Evolutionary conservation across 2,113 vertebrate genomes (phyloP).

Genomic region (Menidia beryllina): DNA sequence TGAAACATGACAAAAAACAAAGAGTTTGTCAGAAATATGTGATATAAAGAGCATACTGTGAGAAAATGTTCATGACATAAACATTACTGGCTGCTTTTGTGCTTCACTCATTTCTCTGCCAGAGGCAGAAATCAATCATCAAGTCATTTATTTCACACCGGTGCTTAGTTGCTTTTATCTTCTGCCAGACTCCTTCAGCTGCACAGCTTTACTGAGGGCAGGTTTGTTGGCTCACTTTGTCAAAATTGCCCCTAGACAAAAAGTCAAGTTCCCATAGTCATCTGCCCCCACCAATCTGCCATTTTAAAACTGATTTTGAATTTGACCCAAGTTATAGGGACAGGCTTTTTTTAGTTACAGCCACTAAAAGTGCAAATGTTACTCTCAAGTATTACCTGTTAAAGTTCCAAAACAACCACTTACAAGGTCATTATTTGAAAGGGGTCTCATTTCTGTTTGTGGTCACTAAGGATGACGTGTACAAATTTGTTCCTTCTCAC

Average conservation of each 20-base stretch:
- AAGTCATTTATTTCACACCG: conserved; percentile 66
- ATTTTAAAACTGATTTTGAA: conserved; percentile 22
- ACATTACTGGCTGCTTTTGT: conserved; percentile 59
- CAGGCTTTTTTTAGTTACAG: background rate
- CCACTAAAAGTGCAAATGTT: too few species aligned
- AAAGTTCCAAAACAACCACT: too few species aligned
- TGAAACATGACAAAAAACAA: conserved; percentile 26
- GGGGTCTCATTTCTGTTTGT: background rate
- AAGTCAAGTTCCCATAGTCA: conserved; percentile 53
- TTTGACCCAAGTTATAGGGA: conserved; percentile 8
- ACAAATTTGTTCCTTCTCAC: background rate
- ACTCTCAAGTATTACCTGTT: too few species aligned
- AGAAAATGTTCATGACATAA: conserved; percentile 70
- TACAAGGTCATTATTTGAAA: background rate
- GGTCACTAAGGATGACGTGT: background rate
- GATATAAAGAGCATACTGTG: conserved; percentile 45
- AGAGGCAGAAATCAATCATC: conserved; percentile 71
- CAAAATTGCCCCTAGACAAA: conserved; percentile 47
- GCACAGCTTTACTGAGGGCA: conserved; percentile 53
- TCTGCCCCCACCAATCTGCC: conserved; percentile 8
- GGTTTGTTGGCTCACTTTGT: conserved; percentile 55
- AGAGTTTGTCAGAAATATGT: conserved; percentile 9
- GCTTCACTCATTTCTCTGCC: conserved; percentile 68
- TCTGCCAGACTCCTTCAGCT: conserved; percentile 69
- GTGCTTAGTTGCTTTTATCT: conserved; percentile 69